Percentiles rank a stretch among this genome's conserved stretches.
Evolutionary conservation across 2,797 vertebrate genomes (phyloP).

Genomic region (Luscinia megarhynchos): DNA sequence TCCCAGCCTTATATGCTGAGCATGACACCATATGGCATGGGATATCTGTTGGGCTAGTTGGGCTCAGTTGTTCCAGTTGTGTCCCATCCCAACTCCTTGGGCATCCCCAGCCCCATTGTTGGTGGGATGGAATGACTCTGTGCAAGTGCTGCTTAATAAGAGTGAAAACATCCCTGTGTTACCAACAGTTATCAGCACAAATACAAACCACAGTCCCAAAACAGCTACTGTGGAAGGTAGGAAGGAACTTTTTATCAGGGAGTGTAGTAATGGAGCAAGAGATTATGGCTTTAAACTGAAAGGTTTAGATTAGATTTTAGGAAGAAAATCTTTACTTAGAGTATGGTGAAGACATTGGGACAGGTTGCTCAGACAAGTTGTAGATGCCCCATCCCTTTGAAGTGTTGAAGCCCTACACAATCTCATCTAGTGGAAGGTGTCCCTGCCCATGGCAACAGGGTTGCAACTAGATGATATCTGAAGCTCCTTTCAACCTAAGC

Average conservation of each 20-base stretch:
- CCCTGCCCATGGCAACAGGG: neutral
- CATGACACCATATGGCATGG: too few species aligned
- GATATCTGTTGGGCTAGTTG: neutral
- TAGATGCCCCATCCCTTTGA: neutral
- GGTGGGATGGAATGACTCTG: neutral
- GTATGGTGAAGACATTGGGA: neutral
- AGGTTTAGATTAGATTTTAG: neutral
- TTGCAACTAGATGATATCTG: neutral
- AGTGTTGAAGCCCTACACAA: neutral
- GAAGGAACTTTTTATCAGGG: neutral
- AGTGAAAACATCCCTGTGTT: neutral
- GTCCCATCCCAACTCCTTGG: neutral
- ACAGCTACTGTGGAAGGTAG: neutral
- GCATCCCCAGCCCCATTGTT: accelerated
- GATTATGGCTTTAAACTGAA: neutral
- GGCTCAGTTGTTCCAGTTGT: neutral
- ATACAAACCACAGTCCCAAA: neutral
- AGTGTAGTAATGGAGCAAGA: neutral
- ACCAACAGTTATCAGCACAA: neutral
- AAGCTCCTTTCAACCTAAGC: neutral
- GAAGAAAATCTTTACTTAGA: neutral
- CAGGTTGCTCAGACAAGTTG: neutral
- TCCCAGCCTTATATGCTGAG: neutral
- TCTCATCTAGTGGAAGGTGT: neutral
- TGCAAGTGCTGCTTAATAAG: neutral